A percentile compares a stretch with the other conserved stretches of the same genome.
These are phyloP conservation scores for Leucoraja ocellata DNA, from an alignment of 2,797 vertebrate genomes.

Conservation along the genomic window DNA sequence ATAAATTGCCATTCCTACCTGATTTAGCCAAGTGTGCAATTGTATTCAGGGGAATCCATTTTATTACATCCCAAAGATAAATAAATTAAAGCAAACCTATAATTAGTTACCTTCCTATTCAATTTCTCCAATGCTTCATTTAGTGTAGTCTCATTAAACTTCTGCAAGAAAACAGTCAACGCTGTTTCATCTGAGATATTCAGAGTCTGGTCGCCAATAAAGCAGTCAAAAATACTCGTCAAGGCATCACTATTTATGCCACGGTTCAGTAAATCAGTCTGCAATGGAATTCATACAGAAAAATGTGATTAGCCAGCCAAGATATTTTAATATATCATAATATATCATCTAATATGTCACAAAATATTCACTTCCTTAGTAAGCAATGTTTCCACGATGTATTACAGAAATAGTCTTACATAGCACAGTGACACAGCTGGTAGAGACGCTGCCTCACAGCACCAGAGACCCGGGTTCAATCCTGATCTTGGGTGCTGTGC, in stretches of 20 bases:
- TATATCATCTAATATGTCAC: background rate
- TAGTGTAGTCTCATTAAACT: background rate
- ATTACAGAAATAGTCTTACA: background rate
- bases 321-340: background rate
- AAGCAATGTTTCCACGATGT: no score
- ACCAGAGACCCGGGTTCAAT: no score
- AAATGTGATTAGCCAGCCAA: background rate
- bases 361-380: background rate
- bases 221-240: background rate
- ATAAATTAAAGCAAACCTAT: background rate
- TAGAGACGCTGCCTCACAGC: no score
- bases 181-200: conserved; percentile 4
- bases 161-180: background rate
- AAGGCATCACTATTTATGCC: background rate
- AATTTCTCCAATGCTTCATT: background rate
- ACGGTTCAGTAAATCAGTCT: background rate
- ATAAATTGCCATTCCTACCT: no score
- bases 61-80: no score
- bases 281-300: background rate
- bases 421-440: no score
- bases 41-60: no score
- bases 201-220: background rate
- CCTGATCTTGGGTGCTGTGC: no score
- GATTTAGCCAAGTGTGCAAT: no score
- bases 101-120: background rate